Evolutionary conservation across 2,888 invertebrate genomes (phyloP).

Genomic region (Panopea generosa): DNA sequence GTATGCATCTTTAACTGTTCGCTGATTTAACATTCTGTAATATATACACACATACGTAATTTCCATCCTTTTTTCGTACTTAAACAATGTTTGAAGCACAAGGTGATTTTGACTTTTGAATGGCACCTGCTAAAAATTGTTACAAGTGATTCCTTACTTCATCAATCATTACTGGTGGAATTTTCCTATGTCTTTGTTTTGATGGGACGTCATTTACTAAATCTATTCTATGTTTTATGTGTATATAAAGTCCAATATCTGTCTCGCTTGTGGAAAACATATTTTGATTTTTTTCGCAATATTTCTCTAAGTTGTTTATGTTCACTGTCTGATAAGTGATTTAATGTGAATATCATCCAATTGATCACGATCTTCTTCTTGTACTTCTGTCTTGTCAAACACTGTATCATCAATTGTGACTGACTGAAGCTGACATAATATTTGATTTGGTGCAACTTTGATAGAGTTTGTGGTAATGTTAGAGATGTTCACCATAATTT

Average conservation of each 20-base stretch:
- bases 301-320: neutral
- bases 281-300: neutral
- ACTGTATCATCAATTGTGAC: neutral
- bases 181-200: too few relatives aligned
- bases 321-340: neutral
- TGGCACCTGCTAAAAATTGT: slow-evolving; percentile 10
- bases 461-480: too few relatives aligned
- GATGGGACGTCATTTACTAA: slow-evolving; percentile 4
- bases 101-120: slow-evolving; percentile 22
- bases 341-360: neutral
- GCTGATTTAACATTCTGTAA: too few relatives aligned
- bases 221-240: slow-evolving; percentile 1
- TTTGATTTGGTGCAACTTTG: too few relatives aligned
- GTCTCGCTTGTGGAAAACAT: neutral
- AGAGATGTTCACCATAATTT: too few relatives aligned
- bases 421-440: slow-evolving; percentile 20
- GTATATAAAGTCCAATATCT: too few relatives aligned
- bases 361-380: neutral
- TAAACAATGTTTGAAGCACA: too few relatives aligned
- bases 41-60: slow-evolving; percentile 19
- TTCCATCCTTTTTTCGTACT: slow-evolving; percentile 30
- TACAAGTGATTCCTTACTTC: slow-evolving; percentile 30
- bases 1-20: slow-evolving; percentile 5
- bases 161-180: too few relatives aligned
- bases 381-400: too few relatives aligned